Base-by-base conservation (phyloP, 2,888 invertebrate genomes). In the Zhengitettix transpicula region DNA sequence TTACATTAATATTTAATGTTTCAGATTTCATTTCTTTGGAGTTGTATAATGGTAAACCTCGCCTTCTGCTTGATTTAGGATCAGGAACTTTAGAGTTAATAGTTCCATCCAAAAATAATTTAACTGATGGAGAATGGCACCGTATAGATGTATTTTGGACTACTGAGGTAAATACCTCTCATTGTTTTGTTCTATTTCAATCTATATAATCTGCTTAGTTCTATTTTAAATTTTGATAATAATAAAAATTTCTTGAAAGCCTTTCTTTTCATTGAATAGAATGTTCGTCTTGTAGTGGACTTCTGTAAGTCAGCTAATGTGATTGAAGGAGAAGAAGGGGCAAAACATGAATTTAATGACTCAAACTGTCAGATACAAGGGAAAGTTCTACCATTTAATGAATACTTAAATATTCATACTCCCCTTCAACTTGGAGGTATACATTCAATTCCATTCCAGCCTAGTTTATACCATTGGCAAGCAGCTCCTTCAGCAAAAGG, bases 61-160 rank as follows among this genome's bases (percentile, higher is more conserved):
- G 73, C 53, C 68, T 79, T 42, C 69, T 74, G 52, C 68, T 80
- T 58, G 75, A 78, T 67, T 76, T 78, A 67, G 81, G 81, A 11
- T 71, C 74, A 10, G 75, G 78, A 42, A 72, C 75, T 1, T 68
- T 70, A 40, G 75, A 71, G 65, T 69, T 69, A 61, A 71, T 66
- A 63, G 56, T 61, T 40, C 61, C 68, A 59, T 69, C 69, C 8
- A 66, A 72, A 56, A 65, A 68, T 40, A 68, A 69, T 28, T 67
- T 78, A 40, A 73, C 75, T 66, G 81, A 82, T 69, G 80, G 80
- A 42, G 71, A 74, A 51, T 82, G 81, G 81, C 82, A 82, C 66
- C 72, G 75, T 40, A 70, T 82, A 59, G 78, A 79, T 64, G 71
- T 82, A 54, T 75, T 75, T 64, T 77, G 77, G 71, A 71, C 73